Base-by-base conservation (phyloP, 2,113 vertebrate genomes). In the Antennarius striatus region DNA sequence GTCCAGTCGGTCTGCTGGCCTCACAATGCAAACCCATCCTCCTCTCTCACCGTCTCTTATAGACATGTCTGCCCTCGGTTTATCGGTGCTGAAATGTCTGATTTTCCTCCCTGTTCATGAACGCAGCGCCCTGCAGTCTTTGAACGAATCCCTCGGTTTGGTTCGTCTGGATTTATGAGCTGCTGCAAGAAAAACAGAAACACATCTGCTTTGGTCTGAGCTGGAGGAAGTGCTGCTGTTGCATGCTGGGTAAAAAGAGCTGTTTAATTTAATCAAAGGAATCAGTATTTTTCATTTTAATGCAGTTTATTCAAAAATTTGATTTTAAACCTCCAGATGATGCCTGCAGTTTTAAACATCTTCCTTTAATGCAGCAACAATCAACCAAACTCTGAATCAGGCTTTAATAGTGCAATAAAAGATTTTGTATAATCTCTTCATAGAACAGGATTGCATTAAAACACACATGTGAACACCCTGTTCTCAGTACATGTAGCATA, bases 121-220 rank as follows among this genome's bases (percentile, higher is more conserved):
- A 22, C 22, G 22, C 22, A 2, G 51, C 32, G 71, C 39, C 57
- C 71, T 71, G 63, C 57, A 76, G 77, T 82, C 82, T 50, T 48
- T 48, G 63, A 78, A 77, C 63, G 10, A 6, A 39, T 73, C 68
- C 36, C 59, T 56, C 63, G 56, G 52, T 15, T 61, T 74, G 11
- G 10, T 73, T 29, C 80, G n/a, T 86, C 74, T 80, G 82, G 80
- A 70, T 88, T 88, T 81, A 83, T 80, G 86, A 87, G 82, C 69
- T 74, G 52, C 73, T 68, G 48, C 63, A 67, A 59, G 60, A n/a
- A 53, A 51, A 47, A 32, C 49, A 52, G 63, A 60, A 77, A 86
- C 84, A 86, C 85, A 88, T 86, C 76, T 90, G 87, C 71, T 79
- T 71, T 71, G 78, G 71, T 86, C 84, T 75, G 68, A 59, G 42